These are phyloP conservation scores for Callimorpha dominula DNA, from an alignment of 2,888 invertebrate species.

Conservation along the genomic window DNA sequence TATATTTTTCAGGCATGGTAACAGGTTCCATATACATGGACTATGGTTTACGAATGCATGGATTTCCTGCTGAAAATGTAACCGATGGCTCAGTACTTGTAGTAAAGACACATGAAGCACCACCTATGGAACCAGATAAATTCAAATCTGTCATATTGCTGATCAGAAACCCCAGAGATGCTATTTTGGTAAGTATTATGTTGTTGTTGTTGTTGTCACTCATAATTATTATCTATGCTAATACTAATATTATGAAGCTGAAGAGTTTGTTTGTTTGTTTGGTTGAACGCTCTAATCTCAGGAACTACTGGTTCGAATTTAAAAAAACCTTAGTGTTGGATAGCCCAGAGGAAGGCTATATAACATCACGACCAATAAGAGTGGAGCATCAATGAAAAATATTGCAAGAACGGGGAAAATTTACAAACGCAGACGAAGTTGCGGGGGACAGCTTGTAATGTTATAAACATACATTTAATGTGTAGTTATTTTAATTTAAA, in stretches of 20 bases:
- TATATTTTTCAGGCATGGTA: slow-evolving; percentile 86
- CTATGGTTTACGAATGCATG: slow-evolving; percentile 91
- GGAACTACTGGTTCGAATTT: too few relatives aligned
- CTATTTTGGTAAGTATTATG: slow-evolving; percentile 84
- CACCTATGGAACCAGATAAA: slow-evolving; percentile 84
- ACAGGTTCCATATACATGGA: slow-evolving; percentile 95
- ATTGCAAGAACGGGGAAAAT: too few relatives aligned
- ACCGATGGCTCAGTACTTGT: slow-evolving; percentile 92
- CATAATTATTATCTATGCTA: neutral
- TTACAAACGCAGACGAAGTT: too few relatives aligned
- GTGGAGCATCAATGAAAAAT: too few relatives aligned
- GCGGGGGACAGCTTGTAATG: neutral
- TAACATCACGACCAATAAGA: too few relatives aligned
- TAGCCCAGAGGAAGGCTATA: too few relatives aligned
- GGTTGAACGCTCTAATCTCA: too few relatives aligned
- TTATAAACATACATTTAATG: too few relatives aligned
- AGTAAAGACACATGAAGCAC: slow-evolving; percentile 92
- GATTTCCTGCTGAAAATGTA: slow-evolving; percentile 93
- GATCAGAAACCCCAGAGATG: slow-evolving; percentile 90
- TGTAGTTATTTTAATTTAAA: too few relatives aligned
- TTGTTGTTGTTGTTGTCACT: neutral
- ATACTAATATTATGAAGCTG: too few relatives aligned
- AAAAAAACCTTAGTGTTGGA: too few relatives aligned
- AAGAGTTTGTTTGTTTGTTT: too few relatives aligned
- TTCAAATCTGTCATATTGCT: slow-evolving; percentile 90